Evolutionary conservation across 1,140 invertebrate species (phyloP), one percentile per base, ranked within the genome.

Genomic region (Adoxophyes honmai): DNA sequence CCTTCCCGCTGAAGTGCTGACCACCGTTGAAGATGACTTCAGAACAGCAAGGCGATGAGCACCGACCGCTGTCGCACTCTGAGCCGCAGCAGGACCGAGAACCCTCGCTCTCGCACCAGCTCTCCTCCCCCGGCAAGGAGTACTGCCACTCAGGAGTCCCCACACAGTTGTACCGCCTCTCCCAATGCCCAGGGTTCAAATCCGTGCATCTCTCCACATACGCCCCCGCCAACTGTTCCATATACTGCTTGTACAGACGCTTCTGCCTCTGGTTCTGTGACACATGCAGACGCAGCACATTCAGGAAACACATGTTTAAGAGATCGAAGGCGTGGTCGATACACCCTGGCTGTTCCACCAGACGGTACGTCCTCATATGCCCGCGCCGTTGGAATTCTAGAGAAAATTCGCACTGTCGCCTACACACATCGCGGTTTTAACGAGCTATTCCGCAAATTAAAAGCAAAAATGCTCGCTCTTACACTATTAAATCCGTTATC

Each of bases 11-110:
- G 52, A 84, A 83, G 60, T 89, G 88, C 57, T 87, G 84, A 2
- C 86, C 86, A 13, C 86, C 88, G 51, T 90, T 90, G 75, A 90
- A 89, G 53, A 90, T 89, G 55, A 86, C 86, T 52, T 90, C 88
- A 4, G 85, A 89, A 57, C 88, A 90, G 66, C 88, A 90, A 1
- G 86, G 78, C 0, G 88, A 90, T 4, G 84, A 88, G 55, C 78
- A 90, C 18, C 86, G 63, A 1, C 88, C 86, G 52, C 84, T 86
- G 55, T 89, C 86, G 15, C 79, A 85, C 48, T 77, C 78, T 14
- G 79, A 76, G 38, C 69, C 68, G 39, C 74, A 85, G 42, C 65
- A 84, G 4, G 76, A 79, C 39, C 73, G 58, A 0, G 81, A 73
- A 5, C 61, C 69, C 16, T 82, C 81, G n/a, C 64, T 66, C 2